Evolutionary conservation across 2,113 vertebrate species (phyloP).

Genomic region (Pedetes capensis): DNA sequence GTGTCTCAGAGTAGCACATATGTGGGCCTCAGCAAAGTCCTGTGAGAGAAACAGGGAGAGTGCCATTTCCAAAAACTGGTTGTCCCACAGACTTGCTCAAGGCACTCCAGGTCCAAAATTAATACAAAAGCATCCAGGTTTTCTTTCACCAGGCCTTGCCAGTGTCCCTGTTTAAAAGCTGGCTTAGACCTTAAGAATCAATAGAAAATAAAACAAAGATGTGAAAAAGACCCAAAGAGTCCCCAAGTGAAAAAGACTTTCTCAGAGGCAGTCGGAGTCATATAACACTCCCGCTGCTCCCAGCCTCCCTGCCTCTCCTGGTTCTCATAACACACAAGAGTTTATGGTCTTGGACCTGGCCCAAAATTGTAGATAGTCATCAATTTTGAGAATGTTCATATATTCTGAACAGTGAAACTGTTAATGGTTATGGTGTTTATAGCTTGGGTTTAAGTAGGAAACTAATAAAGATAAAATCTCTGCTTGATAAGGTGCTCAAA

Average conservation of each 20-base stretch:
- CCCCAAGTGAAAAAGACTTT: neutral
- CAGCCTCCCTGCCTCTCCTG: neutral
- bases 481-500: constrained; percentile 64
- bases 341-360: constrained; percentile 44
- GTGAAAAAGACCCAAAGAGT: neutral
- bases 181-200: neutral
- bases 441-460: constrained; percentile 72
- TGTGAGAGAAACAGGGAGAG: neutral
- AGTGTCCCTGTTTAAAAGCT: neutral
- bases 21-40: neutral
- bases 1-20: neutral
- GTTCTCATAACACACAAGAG: constrained; percentile 21
- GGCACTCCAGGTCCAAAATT: neutral
- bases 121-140: neutral
- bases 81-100: neutral
- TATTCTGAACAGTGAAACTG: constrained; percentile 62
- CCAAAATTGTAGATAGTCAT: constrained; percentile 64
- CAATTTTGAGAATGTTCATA: constrained; percentile 61
- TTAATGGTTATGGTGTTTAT: constrained; percentile 78
- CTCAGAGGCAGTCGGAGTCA: neutral
- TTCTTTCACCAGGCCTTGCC: neutral
- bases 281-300: neutral
- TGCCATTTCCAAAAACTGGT: neutral
- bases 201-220: constrained; percentile 29
- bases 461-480: constrained; percentile 69